Evolutionary conservation across 1,140 invertebrate genomes (phyloP).

Genomic region (Scaptomyza graminum): DNA sequence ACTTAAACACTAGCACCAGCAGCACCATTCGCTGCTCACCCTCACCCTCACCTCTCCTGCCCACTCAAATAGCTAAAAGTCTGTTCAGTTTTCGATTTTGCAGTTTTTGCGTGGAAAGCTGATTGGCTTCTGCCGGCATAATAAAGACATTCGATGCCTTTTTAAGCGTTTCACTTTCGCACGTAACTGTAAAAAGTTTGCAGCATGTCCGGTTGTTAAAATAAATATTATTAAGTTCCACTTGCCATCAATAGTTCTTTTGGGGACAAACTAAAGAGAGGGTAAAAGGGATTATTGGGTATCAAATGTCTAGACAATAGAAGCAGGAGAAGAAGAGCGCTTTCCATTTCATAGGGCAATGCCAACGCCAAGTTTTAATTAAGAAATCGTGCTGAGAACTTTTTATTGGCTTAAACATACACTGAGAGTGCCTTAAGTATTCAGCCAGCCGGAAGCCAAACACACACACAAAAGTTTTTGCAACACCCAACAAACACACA

Average conservation of each 20-base stretch:
- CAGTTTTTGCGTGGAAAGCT: slow-evolving; percentile 38
- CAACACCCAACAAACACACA: not conserved
- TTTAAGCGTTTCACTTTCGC: slow-evolving; percentile 82
- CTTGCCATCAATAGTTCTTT: slow-evolving; percentile 9
- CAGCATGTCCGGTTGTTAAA: slow-evolving; percentile 77
- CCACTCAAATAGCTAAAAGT: not conserved
- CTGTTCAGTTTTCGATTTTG: slow-evolving; percentile 56
- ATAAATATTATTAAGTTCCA: slow-evolving; percentile 71
- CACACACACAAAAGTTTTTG: slow-evolving; percentile 5
- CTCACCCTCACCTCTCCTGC: no score
- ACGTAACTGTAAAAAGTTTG: slow-evolving; percentile 78
- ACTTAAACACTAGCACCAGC: slow-evolving; percentile 1
- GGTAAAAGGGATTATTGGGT: slow-evolving; percentile 4
- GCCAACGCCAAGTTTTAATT: slow-evolving; percentile 65
- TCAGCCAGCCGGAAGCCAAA: not conserved
- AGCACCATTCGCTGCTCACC: no score
- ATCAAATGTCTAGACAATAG: slow-evolving; percentile 62
- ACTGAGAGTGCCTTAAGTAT: slow-evolving; percentile 18
- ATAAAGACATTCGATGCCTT: slow-evolving; percentile 81
- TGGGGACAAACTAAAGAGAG: not conserved
- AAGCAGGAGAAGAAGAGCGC: slow-evolving; percentile 27
- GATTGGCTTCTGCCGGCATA: slow-evolving; percentile 75
- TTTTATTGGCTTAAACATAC: slow-evolving; percentile 28
- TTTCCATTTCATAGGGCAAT: slow-evolving; percentile 75
- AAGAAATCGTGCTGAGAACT: slow-evolving; percentile 70